Base-by-base conservation (phyloP, 1,140 invertebrate genomes). In the Trinorchestia longiramus region DNA sequence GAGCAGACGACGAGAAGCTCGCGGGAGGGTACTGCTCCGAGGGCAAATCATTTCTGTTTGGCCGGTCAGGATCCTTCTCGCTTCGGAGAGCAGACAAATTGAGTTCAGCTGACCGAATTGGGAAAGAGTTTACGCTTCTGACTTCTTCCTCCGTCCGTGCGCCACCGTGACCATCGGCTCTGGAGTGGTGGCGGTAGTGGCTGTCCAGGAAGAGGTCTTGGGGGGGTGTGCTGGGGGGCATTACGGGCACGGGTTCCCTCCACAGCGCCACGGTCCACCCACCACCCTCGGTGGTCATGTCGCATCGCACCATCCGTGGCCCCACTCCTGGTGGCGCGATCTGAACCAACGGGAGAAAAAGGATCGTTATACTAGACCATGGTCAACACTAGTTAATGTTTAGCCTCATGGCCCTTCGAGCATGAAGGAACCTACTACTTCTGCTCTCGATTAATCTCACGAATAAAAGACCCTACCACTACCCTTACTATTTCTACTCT, bases 201-300 rank as follows among this genome's bases (percentile, higher is more conserved):
- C 92, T 94, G 92, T 94, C 92, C 92, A 40, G 43, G 88, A 43
- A 91, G 43, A 41, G 6, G 43, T 91, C 41, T 17, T 23, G 88
- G 8, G 88, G 41, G 4, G 19, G 88, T 42, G 43, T 47, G 92
- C 43, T 28, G 36, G 88, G 23, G n/a, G 88, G 3, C 43, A 94
- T 19, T 4, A 40, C 92, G 0, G 92, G 43, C 47, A 91, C 87
- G 19, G 95, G 45, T 8, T 87, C 47, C 90, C 95, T 90, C 47
- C 90, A 90, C 62, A 96, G 45, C 28, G 90, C 95, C 44, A 96
- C 95, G 43, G 95, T 96, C 95, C 95, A 96, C 4, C 95, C 87
- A 1, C 95, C 95, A 40, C 95, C 95, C 36, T 96, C 95, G 0
- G 95, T 96, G 43, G 57, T 45, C 53, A 91, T 88, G 45, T 96